These are phyloP conservation scores for Drosophila sulfurigaster DNA, from an alignment of 1,140 invertebrate species.

Conservation along the genomic window DNA sequence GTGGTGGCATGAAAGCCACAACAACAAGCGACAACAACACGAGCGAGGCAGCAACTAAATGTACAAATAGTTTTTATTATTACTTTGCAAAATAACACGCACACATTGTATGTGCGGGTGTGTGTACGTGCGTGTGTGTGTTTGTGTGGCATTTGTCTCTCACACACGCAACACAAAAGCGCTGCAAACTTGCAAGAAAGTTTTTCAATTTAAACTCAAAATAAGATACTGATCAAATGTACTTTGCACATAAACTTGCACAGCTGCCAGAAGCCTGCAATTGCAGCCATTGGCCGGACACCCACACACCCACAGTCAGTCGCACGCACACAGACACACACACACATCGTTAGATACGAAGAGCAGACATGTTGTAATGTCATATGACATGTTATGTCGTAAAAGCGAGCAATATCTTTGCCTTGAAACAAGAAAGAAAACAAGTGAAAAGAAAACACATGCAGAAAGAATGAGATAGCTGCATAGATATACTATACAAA, in stretches of 20 bases:
- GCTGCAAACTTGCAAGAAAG: constrained; percentile 81
- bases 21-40: constrained; percentile 13
- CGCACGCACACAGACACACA: constrained; percentile 3
- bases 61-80: constrained; percentile 84
- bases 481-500: constrained; percentile 25
- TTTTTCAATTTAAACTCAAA: constrained; percentile 84
- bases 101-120: constrained; percentile 18
- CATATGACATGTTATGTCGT: constrained; percentile 83
- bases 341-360: constrained; percentile 28
- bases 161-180: constrained; percentile 79
- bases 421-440: constrained; percentile 76
- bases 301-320: constrained; percentile 58
- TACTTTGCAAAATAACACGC: constrained; percentile 73
- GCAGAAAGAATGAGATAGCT: constrained; percentile 23
- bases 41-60: constrained; percentile 58
- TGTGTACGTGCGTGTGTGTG: constrained; percentile 37
- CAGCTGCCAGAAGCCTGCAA: constrained; percentile 63
- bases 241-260: constrained; percentile 82
- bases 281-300: constrained; percentile 66
- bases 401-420: constrained; percentile 81
- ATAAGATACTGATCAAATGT: constrained; percentile 84
- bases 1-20: constrained; percentile 22
- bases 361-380: constrained; percentile 77
- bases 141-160: constrained; percentile 74
- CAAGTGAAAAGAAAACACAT: constrained; percentile 33